Base-by-base conservation (phyloP, 64 coral and sea anemone genomes). In the Dendronephthya gigantea region DNA sequence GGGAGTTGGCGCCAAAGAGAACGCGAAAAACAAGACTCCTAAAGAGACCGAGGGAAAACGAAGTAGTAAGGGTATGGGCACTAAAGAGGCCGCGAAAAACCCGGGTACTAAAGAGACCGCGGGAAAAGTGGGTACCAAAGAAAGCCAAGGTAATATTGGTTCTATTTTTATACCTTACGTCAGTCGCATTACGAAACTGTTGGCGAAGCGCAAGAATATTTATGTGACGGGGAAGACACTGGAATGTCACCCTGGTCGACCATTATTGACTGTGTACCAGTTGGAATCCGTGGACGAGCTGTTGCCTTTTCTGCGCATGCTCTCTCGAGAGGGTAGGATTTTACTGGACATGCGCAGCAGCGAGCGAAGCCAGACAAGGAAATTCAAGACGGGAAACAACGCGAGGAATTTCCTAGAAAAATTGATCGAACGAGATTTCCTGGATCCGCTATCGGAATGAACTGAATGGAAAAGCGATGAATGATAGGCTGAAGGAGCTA, bases 401-500 rank as follows among this genome's bases (percentile, higher is more conserved):
- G 84, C 87, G 37, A 85, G 59, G 30, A 84, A 31, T 39, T 82
- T 91, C 11, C 86, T 93, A 58, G 92, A 98, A 41, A 68, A 91
- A 4, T 56, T 98, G 48, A 90, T 98, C 1, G 94, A 98, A 49
- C 83, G 94, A 76, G 94, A 98, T 87, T 98, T 98, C 19, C 90
- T 98, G 39, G 94, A 98, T 33, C 89, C 94, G 27, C 90, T 98
- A 9, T 55, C 9, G 30, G 72, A 79, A 19, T 79, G n/a, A n/a
- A n/a, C n/a, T n/a, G n/a, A n/a, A n/a, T n/a, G n/a, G n/a, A n/a
- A n/a, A n/a, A n/a, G n/a, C n/a, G n/a, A n/a, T n/a, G n/a, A n/a
- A n/a, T n/a, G n/a, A n/a, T n/a, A n/a, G n/a, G n/a, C n/a, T n/a
- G n/a, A n/a, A n/a, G n/a, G n/a, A n/a, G n/a, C n/a, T n/a, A n/a